Evolutionary conservation across 2,113 vertebrate species (phyloP).

Genomic region (Oenanthe melanoleuca): DNA sequence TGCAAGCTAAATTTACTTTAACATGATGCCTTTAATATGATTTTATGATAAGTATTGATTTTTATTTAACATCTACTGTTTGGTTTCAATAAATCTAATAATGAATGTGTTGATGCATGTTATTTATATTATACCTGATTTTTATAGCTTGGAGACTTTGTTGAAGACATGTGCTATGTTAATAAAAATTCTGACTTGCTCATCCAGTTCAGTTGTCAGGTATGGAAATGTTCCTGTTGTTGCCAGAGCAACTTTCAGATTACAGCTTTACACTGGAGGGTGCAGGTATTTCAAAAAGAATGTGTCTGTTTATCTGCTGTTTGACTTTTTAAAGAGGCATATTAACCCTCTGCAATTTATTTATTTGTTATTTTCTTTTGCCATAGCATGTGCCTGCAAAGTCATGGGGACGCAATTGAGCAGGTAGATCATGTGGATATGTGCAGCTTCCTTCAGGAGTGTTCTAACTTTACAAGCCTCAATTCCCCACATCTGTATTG

Average conservation of each 20-base stretch:
- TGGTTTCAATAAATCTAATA: conserved; percentile 41
- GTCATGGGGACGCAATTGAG: fast-evolving
- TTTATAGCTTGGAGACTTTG: conserved; percentile 5
- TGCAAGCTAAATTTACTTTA: conserved; percentile 34
- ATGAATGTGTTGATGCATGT: not conserved
- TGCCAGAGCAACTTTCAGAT: not conserved
- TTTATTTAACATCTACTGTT: conserved; percentile 30
- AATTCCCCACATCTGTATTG: not conserved
- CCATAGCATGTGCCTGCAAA: not conserved
- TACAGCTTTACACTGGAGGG: not conserved
- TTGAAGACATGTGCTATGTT: not conserved
- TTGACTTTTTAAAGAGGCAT: not conserved
- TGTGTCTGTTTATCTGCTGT: not conserved
- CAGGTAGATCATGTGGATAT: not conserved
- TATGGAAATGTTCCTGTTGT: not conserved
- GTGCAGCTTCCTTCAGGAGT: not conserved
- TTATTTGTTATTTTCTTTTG: not conserved
- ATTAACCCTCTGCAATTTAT: not conserved
- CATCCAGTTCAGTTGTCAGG: not conserved
- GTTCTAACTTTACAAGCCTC: not conserved
- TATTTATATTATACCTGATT: conserved; percentile 13
- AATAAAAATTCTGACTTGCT: conserved; percentile 2
- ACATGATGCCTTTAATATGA: not conserved
- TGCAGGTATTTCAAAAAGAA: not conserved
- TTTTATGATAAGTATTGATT: conserved; percentile 41